Evolutionary conservation across 2,888 invertebrate genomes (phyloP).

Genomic region (Allophyes oxyacanthae): DNA sequence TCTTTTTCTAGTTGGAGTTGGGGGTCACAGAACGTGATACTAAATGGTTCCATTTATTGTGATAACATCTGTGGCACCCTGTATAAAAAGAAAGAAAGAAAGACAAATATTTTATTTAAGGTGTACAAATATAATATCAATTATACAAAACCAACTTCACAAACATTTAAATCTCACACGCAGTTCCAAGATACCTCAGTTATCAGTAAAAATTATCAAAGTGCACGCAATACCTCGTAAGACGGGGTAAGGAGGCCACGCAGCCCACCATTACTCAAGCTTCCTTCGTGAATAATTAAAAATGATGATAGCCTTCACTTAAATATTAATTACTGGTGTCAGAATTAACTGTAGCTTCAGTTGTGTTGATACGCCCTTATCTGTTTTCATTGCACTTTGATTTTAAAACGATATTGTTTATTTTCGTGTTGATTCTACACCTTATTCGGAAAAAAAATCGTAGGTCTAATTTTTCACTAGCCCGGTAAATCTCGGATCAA

Average conservation of each 20-base stretch:
- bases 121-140: too few relatives aligned
- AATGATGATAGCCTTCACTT: conserved; percentile 74
- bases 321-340: conserved; percentile 73
- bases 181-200: conserved; percentile 18
- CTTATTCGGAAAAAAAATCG: too few relatives aligned
- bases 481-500: too few relatives aligned
- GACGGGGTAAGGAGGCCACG: conserved; percentile 39
- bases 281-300: conserved; percentile 66
- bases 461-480: too few relatives aligned
- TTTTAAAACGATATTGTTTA: too few relatives aligned
- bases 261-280: conserved; percentile 41
- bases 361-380: conserved; percentile 33
- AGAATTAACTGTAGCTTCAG: conserved; percentile 57
- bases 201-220: conserved; percentile 38
- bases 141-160: not conserved
- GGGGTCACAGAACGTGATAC: too few relatives aligned
- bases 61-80: too few relatives aligned
- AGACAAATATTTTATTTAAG: too few relatives aligned
- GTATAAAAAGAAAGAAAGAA: too few relatives aligned
- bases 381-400: conserved; percentile 8
- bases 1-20: too few relatives aligned
- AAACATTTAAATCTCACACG: conserved; percentile 1
- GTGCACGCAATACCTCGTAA: conserved; percentile 31
- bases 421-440: not conserved
- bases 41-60: too few relatives aligned